Base-by-base conservation (phyloP, 2,113 vertebrate genomes). In the Plecturocebus donacophilus region DNA sequence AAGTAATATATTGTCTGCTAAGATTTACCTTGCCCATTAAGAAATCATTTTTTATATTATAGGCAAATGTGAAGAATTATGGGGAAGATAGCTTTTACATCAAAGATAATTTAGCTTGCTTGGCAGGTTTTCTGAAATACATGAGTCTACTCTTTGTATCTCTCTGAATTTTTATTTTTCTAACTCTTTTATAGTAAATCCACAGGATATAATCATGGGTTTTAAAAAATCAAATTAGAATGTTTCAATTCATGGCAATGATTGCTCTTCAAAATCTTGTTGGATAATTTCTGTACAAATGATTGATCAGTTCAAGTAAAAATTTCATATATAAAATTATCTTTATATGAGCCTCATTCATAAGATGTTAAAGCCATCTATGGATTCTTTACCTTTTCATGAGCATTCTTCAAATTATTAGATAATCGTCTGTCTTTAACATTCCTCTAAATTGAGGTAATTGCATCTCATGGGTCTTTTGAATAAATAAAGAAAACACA, bases 401-500 rank as follows among this genome's bases (percentile, higher is more conserved):
- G 10, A 40, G 10, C 30, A 56, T 80, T 58, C 16, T 96, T 94
- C 42, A 96, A 93, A 96, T 96, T 86, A 93, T 93, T 13, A 97
- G 82, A 96, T 95, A 91, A 87, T 92, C 52, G 84, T 90, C n/a
- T 91, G n/a, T 93, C 75, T 95, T 81, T 64, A 90, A 70, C 7
- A 71, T 80, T 49, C 6, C 32, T 95, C 27, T 83, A 77, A 70
- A 83, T 79, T 93, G 81, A 77, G 45, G 25, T 93, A 95, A 93
- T 95, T 93, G 49, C 54, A 92, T 91, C 38, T 94, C 49, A 68
- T 35, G 45, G 8, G 25, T 90, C 27, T 84, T n/a, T 49, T 95
- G 68, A 95, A 75, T 92, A 97, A 97, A 91, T 83, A 88, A 94
- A 61, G 38, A 64, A 85, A 79, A 61, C 12, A 52, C 10, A 56